Evolutionary conservation across 2,888 invertebrate genomes (phyloP), one percentile per base, ranked within the genome.

Genomic region (Tryphoninae sp.): DNA sequence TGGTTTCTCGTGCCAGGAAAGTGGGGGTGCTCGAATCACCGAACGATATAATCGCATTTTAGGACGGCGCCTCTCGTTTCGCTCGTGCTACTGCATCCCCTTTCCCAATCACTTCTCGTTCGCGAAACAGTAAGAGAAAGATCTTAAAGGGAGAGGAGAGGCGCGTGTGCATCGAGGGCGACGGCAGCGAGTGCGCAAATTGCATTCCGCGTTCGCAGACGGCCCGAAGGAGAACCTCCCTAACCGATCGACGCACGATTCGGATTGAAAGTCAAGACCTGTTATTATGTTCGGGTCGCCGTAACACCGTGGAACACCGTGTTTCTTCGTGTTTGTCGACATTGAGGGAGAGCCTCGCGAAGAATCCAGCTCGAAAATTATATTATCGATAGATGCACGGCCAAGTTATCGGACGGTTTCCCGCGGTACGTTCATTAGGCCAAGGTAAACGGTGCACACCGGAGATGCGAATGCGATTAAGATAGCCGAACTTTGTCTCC

Each of bases 121-220:
- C 59, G 51, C 51, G 78, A 53, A 16, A 53, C 19, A 16, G 53
- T 19, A 16, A 53, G 53, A 53, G 16, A 16, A 45, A 45, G 45
- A 26, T 26, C 26, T 26, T 26, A 2, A 26, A 45, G 45, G 7
- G 45, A 68, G 74, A 55, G 42, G 55, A 81, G 80, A 81, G 81
- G 80, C 76, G 71, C 33, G 23, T 33, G n/a, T 19, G 33, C 13
- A 74, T 26, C 49, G 40, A 51, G 40, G 33, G 82, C 74, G 81
- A 77, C 79, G 83, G 85, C 83, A 65, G 85, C 82, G 82, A 85
- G 80, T 80, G 78, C 80, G 84, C 74, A 86, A 87, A 87, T 88
- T 87, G 82, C 85, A 85, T 86, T 84, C 82, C 84, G 53, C 84
- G 53, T 80, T 68, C 72, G 80, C 65, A 78, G 81, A 74, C 80